Percentiles rank a stretch among this genome's conserved stretches.
Conservation (phyloP, 2,888 invertebrate genomes). For the Epirrhoe alternata region DNA sequence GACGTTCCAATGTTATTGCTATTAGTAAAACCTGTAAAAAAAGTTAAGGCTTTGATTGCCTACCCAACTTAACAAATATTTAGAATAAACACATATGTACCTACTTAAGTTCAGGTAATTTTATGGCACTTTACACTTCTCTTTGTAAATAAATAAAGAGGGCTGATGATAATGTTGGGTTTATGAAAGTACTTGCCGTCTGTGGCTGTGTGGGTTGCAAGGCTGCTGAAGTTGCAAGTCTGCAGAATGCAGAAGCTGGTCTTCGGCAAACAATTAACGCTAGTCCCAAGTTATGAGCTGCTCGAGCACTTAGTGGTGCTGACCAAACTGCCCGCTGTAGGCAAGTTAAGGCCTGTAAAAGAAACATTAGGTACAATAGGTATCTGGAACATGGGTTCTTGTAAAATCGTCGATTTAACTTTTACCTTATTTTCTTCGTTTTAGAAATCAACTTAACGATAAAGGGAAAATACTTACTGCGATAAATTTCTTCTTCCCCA, state of each 20-base stretch:
- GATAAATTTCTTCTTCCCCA: conserved; percentile 76
- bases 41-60: not conserved
- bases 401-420: too few species aligned
- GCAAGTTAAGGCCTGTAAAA: conserved; percentile 70
- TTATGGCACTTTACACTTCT: too few species aligned
- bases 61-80: not conserved
- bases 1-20: conserved; percentile 71
- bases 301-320: conserved; percentile 73
- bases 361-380: not conserved
- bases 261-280: conserved; percentile 68
- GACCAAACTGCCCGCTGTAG: conserved; percentile 70
- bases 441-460: not conserved
- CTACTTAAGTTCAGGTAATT: not conserved
- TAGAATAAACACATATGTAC: not conserved
- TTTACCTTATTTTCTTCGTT: too few species aligned
- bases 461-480: conserved; percentile 60
- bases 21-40: conserved; percentile 68
- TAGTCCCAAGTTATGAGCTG: conserved; percentile 70
- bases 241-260: conserved; percentile 74
- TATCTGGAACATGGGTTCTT: too few species aligned
- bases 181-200: conserved; percentile 54
- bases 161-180: too few species aligned
- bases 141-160: not conserved
- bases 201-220: conserved; percentile 69
- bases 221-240: conserved; percentile 73